Base-by-base conservation (phyloP, 1,140 invertebrate genomes). In the Scylla paramamosain region DNA sequence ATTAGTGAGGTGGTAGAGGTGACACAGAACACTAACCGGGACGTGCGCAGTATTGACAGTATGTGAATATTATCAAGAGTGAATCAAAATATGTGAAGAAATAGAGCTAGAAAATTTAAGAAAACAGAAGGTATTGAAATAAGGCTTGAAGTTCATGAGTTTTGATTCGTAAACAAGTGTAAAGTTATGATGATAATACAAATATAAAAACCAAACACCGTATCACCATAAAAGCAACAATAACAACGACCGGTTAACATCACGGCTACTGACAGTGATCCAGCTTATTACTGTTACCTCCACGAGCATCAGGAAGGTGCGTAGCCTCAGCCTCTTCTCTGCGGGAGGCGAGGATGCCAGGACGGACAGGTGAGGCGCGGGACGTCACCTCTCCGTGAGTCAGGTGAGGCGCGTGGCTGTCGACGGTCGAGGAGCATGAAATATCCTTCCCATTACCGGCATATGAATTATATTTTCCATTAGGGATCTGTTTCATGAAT, bases 381-480 rank as follows among this genome's bases (percentile, higher is more conserved):
- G 67, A 77, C 67, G 67, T 77, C 67, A 77, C 25, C 52, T 14
- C 52, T 14, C 52, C n/a, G 25, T n/a, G 67, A 77, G 20, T n/a
- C 67, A 77, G 67, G 67, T n/a, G 67, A 45, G 39, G 48, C 45
- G 25, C 28, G 28, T 25, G 32, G 39, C 39, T 93, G 92, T 93
- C 92, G 46, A 46, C 84, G 29, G 29, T 16, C 7, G 45, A 10
- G 39, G 39, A 29, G 3, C 67, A 59, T 88, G 93, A 89, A 88
- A 52, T 67, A 89, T 59, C n/a, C 20, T 88, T 87, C 59, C 93
- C 84, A 89, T 88, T 87, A 87, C 67, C 29, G 31, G 86, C 45
- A 87, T 52, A 88, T 93, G 93, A 93, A 93, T 93, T 88, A 93
- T 93, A 87, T 77, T 87, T 93, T 88, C 86, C 93, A 93, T 93